Percentiles rank a stretch among this genome's conserved stretches.
These are phyloP conservation scores for Lipotes vexillifer DNA, from an alignment of 2,113 vertebrate genomes.

Conservation along the genomic window DNA sequence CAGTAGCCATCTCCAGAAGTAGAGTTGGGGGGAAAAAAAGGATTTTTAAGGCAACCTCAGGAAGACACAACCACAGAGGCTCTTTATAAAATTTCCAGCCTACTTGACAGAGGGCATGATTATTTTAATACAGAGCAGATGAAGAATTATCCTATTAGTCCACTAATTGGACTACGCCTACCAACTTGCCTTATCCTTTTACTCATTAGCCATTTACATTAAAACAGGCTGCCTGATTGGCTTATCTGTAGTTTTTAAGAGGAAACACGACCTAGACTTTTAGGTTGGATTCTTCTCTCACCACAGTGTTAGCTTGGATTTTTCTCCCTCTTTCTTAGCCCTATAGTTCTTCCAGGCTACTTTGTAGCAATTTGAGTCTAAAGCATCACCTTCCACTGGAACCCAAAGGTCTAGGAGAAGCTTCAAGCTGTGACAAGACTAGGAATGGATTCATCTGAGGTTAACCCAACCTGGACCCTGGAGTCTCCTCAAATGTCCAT, in stretches of 20 bases:
- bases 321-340: background rate
- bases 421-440: background rate
- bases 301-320: fast-evolving
- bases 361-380: background rate
- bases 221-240: background rate
- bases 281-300: background rate
- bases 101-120: background rate
- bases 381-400: background rate
- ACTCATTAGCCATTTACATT: slow-evolving; percentile 39
- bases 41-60: background rate
- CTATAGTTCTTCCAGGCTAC: background rate
- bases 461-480: background rate
- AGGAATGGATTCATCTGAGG: background rate
- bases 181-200: background rate
- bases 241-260: background rate
- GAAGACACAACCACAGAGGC: background rate
- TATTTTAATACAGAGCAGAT: background rate
- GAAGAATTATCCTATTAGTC: background rate
- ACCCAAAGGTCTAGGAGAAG: background rate
- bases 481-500: background rate
- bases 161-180: background rate
- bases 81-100: background rate
- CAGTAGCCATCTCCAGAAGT: background rate
- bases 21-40: background rate
- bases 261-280: background rate